Conservation (phyloP, 2,888 invertebrate genomes). For the Conops quadrifasciatus region DNA sequence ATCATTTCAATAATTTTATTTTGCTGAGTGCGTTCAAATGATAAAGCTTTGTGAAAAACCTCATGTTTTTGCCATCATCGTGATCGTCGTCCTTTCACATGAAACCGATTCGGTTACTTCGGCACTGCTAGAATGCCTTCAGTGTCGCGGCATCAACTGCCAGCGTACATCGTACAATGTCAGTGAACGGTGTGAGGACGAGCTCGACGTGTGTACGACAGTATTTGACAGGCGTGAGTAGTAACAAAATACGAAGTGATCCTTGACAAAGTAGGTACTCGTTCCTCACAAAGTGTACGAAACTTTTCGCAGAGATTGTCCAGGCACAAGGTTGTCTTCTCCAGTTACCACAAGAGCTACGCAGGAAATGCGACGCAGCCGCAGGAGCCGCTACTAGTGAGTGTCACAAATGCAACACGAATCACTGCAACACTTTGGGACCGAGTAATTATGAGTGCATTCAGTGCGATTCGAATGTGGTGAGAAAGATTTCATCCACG, state of each 20-base stretch:
- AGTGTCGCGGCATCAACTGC: constrained; percentile 58
- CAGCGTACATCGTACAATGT: constrained; percentile 47
- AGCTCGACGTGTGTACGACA: constrained; percentile 59
- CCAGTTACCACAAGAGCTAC: constrained; percentile 39
- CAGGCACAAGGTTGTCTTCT: constrained; percentile 46
- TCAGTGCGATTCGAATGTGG: constrained; percentile 56
- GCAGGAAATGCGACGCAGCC: constrained; percentile 36
- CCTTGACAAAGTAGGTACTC: background rate
- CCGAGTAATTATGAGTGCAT: constrained; percentile 52
- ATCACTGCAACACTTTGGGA: constrained; percentile 56
- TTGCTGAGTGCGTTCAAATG: no score
- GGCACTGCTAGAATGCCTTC: constrained; percentile 49
- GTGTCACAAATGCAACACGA: constrained; percentile 46
- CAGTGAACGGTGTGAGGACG: constrained; percentile 52
- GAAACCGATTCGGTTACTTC: constrained; percentile 40
- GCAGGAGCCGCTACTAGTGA: background rate
- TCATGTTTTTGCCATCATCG: background rate
- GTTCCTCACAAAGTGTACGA: background rate
- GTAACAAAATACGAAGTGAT: background rate
- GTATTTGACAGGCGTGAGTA: constrained; percentile 55
- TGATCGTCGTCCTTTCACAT: background rate
- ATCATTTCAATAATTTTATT: no score
- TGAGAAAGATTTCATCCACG: constrained; percentile 33
- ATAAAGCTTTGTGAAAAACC: no score
- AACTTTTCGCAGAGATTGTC: background rate